Percentiles rank a stretch among this genome's conserved stretches.
Conservation (phyloP, 2,888 invertebrate species). For the Horisme vitalbata region DNA sequence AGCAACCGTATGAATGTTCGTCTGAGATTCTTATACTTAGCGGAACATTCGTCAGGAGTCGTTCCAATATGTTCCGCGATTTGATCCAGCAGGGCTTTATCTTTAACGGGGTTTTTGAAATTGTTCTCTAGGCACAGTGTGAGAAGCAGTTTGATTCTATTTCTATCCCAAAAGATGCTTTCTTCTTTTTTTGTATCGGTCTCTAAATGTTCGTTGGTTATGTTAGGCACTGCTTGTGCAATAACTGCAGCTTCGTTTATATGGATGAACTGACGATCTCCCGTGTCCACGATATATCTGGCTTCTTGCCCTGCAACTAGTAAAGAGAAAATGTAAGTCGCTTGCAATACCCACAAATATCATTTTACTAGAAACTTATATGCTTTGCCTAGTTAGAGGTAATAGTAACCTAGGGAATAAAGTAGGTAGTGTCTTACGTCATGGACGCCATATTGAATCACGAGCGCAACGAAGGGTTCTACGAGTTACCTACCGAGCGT, state of each 20-base stretch:
- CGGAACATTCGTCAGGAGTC: constrained; percentile 62
- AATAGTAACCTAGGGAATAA: too few relatives aligned
- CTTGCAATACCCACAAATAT: neutral
- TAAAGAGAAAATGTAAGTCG: neutral
- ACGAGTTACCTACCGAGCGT: too few relatives aligned
- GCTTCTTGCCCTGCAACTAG: constrained; percentile 61
- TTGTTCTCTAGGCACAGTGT: constrained; percentile 60
- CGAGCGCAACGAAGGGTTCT: too few relatives aligned
- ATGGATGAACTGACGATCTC: constrained; percentile 61
- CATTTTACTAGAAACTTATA: too few relatives aligned
- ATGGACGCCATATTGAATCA: too few relatives aligned
- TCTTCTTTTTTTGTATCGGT: constrained; percentile 42
- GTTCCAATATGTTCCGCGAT: constrained; percentile 58
- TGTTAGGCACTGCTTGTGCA: constrained; percentile 42
- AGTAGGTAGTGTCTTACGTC: too few relatives aligned
- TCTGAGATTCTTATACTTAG: constrained; percentile 65
- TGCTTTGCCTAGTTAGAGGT: too few relatives aligned
- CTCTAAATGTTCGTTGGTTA: constrained; percentile 29
- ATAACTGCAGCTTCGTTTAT: constrained; percentile 47
- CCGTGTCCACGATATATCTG: constrained; percentile 58
- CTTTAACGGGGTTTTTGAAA: constrained; percentile 49
- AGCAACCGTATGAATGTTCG: constrained; percentile 68
- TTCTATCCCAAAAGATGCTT: constrained; percentile 66
- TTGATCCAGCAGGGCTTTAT: constrained; percentile 58
- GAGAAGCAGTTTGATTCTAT: constrained; percentile 63